These are phyloP conservation scores for Chiridota heheva DNA, from an alignment of 35 echinoderm and acorn worm species.

Conservation along the genomic window DNA sequence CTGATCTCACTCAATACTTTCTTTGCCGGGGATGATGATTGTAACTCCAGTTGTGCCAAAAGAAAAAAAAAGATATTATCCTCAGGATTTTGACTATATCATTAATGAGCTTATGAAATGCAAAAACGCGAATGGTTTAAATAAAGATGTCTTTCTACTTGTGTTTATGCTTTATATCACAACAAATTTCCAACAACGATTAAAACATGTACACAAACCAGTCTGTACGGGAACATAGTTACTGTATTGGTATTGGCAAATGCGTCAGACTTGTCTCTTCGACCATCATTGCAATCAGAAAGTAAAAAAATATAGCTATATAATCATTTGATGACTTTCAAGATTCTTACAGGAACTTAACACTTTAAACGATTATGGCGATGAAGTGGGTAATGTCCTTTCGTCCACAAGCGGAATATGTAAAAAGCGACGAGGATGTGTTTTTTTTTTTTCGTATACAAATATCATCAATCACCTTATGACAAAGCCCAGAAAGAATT, in stretches of 20 bases:
- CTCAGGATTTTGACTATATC: conserved; percentile 26
- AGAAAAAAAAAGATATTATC: conserved; percentile 31
- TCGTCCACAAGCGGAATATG: conserved; percentile 67
- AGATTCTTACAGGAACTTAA: conserved; percentile 76
- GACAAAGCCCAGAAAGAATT: not conserved
- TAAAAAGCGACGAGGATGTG: conserved; percentile 82
- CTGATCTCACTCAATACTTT: no score
- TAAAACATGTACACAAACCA: conserved; percentile 28
- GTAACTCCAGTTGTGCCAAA: no score
- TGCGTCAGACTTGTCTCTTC: not conserved
- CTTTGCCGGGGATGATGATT: no score
- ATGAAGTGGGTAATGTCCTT: conserved; percentile 68
- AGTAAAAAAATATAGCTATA: conserved; percentile 29
- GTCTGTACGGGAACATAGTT: conserved; percentile 27
- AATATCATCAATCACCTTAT: conserved; percentile 50
- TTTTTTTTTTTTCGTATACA: conserved; percentile 56
- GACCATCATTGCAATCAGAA: conserved; percentile 31
- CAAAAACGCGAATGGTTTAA: not conserved
- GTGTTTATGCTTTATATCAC: conserved; percentile 33
- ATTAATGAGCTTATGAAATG: conserved; percentile 56
- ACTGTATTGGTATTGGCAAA: conserved; percentile 67
- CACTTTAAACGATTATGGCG: conserved; percentile 71
- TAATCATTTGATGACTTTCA: conserved; percentile 69
- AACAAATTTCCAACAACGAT: conserved; percentile 6
- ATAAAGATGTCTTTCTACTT: conserved; percentile 54